phyloP scores from a whole-genome alignment of 2,888 invertebrate genomes.

The Agrypnus murinus region DNA sequence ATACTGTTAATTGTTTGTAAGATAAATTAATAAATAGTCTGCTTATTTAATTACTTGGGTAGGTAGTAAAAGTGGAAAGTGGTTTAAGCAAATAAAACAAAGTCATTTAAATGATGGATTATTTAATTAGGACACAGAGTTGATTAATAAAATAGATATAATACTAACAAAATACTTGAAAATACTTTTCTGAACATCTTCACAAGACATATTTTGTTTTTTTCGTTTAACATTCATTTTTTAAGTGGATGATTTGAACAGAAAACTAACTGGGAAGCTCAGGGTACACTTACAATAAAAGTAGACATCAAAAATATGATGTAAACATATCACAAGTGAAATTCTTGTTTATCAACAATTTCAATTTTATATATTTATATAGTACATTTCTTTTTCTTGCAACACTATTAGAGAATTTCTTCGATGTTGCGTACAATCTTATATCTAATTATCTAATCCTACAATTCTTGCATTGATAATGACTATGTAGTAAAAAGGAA shows the following conservation, averaged over 20 bases:
- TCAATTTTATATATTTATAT: constrained; percentile 22
- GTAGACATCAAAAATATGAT: constrained; percentile 41
- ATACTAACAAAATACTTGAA: constrained; percentile 70
- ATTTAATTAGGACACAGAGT: constrained; percentile 55
- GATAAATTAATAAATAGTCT: no score
- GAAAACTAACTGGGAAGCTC: constrained; percentile 40
- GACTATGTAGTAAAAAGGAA: constrained; percentile 26
- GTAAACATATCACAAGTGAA: constrained; percentile 58
- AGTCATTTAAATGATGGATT: constrained; percentile 36
- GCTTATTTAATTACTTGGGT: no score
- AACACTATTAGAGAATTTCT: constrained; percentile 24
- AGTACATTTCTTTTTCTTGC: constrained; percentile 18
- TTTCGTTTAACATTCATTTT: constrained; percentile 36
- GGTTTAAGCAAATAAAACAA: background rate
- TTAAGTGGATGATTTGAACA: constrained; percentile 34
- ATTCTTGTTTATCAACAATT: constrained; percentile 55
- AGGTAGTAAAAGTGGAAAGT: no score
- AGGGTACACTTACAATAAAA: constrained; percentile 37
- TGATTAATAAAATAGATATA: constrained; percentile 60
- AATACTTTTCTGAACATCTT: constrained; percentile 71
- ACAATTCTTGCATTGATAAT: constrained; percentile 33
- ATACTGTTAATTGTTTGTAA: no score
- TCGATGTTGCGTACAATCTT: constrained; percentile 37
- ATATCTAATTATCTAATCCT: constrained; percentile 23
- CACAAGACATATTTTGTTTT: constrained; percentile 63